Percentiles rank a stretch among this genome's conserved stretches.
phyloP scores from a whole-genome alignment of 2,797 vertebrate genomes.

The Varecia variegata region DNA sequence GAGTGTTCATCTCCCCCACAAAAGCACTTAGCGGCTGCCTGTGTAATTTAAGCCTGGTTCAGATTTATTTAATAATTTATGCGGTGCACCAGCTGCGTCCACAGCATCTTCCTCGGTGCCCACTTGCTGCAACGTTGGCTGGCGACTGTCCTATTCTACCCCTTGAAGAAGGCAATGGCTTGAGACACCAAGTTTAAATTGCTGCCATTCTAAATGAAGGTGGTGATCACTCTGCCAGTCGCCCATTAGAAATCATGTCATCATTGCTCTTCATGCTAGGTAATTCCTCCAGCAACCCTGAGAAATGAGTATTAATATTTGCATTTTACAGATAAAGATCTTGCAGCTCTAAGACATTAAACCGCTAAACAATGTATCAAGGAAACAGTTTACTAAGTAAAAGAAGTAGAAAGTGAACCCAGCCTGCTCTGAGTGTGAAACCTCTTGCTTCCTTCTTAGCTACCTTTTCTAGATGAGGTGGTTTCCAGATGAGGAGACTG shows the following conservation, averaged over 20 bases:
- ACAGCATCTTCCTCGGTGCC: background rate
- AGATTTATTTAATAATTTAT: background rate
- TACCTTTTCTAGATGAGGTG: background rate
- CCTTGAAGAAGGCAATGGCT: background rate
- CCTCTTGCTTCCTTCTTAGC: background rate
- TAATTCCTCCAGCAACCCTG: background rate
- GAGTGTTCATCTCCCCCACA: background rate
- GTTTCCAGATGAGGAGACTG: background rate
- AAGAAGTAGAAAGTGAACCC: background rate
- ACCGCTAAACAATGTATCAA: background rate
- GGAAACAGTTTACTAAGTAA: background rate
- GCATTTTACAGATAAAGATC: background rate
- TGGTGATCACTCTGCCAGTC: background rate
- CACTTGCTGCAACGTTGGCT: background rate
- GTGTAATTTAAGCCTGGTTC: background rate
- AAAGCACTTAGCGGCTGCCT: background rate
- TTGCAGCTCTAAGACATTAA: background rate
- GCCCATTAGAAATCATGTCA: background rate
- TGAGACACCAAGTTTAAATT: background rate
- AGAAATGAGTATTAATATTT: background rate
- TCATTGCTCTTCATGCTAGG: background rate
- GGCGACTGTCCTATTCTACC: rapidly evolving
- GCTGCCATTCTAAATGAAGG: background rate
- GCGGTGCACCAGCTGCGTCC: background rate
- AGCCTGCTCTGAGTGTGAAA: background rate